phyloP scores from a whole-genome alignment of 2,113 vertebrate genomes.

The Pygoscelis antarcticus region DNA sequence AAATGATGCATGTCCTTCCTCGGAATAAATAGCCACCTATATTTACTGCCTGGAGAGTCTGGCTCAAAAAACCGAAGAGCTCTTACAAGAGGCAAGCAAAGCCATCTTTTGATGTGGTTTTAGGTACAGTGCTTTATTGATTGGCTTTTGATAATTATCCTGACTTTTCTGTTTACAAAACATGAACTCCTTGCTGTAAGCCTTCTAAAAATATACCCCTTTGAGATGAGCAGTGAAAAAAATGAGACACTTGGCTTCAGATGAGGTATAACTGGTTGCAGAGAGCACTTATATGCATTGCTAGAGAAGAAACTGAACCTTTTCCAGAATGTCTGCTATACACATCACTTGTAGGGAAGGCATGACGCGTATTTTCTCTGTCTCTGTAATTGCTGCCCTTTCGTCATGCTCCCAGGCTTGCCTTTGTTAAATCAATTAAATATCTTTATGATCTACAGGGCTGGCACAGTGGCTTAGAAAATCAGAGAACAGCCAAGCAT shows the following conservation, averaged over 20 bases:
- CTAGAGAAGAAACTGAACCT: background rate
- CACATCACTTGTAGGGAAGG: conserved; percentile 9
- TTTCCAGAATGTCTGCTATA: background rate
- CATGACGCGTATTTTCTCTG: background rate
- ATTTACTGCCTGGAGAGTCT: conserved; percentile 6
- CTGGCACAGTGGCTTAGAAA: conserved; percentile 13
- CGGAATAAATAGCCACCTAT: conserved; percentile 20
- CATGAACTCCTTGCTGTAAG: background rate
- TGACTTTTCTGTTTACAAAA: conserved; percentile 30
- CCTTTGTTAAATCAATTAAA: conserved; percentile 24
- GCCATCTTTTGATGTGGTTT: conserved; percentile 22
- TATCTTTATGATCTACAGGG: background rate
- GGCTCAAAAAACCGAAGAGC: conserved; percentile 4
- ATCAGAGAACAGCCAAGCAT: background rate
- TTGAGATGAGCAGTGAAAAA: conserved; percentile 1
- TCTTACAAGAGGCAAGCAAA: conserved; percentile 7
- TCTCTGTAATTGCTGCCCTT: background rate
- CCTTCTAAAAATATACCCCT: conserved; percentile 41
- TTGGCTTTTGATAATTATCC: background rate
- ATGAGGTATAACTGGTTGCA: background rate
- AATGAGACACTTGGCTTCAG: background rate
- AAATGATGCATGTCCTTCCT: conserved; percentile 28
- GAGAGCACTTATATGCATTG: background rate
- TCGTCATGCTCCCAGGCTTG: background rate
- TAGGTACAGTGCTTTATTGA: conserved; percentile 32